Conservation (phyloP, 1,140 invertebrate species). For the Archivesica marissinica region DNA sequence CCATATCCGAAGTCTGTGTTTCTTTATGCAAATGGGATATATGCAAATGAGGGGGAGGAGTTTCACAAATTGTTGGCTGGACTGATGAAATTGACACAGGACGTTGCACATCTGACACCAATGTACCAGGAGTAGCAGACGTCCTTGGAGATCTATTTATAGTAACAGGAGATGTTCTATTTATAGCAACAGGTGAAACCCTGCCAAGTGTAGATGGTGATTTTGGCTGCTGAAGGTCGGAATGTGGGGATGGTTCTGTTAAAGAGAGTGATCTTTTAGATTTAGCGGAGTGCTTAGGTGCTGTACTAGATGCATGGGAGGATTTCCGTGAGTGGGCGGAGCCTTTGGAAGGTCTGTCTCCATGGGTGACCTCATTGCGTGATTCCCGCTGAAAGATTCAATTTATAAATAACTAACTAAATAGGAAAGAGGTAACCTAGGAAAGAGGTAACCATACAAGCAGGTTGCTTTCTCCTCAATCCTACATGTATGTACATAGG, state of each 20-base stretch:
- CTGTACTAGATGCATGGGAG: background rate
- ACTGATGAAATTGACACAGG: constrained; percentile 49
- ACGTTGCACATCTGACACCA: constrained; percentile 45
- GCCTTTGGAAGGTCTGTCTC: background rate
- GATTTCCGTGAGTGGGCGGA: background rate
- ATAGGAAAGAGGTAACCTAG: no score
- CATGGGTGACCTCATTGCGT: background rate
- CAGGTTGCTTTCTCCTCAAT: no score
- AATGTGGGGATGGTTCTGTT: background rate
- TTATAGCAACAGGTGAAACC: constrained; percentile 13
- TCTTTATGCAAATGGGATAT: constrained; percentile 32
- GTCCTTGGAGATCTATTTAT: constrained; percentile 53
- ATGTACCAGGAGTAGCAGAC: constrained; percentile 49
- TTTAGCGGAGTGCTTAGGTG: constrained; percentile 1
- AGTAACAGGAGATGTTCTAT: constrained; percentile 33
- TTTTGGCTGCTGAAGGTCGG: constrained; percentile 6
- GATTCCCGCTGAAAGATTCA: constrained; percentile 1
- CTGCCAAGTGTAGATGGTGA: constrained; percentile 13
- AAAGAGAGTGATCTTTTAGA: background rate
- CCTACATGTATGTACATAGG: no score
- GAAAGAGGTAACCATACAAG: no score
- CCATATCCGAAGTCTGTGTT: constrained; percentile 56
- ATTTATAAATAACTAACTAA: background rate
- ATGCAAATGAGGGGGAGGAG: constrained; percentile 18
- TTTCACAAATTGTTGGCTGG: constrained; percentile 5